Conservation (phyloP, 2,888 invertebrate species). For the Geophilus truncorum region DNA sequence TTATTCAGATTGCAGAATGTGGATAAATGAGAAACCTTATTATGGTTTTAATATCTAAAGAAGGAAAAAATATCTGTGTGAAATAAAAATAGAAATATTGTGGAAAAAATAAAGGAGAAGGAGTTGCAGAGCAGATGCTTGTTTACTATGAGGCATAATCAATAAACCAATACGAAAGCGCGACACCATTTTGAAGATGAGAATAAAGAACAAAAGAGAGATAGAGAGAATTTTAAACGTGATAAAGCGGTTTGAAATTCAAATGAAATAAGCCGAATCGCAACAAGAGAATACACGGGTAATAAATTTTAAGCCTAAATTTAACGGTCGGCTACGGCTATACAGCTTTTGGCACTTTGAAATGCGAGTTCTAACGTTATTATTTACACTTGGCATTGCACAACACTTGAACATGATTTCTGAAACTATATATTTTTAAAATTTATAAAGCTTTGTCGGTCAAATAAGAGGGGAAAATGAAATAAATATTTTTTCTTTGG, state of each 20-base stretch:
- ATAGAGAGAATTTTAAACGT: not conserved
- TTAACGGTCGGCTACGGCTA: not conserved
- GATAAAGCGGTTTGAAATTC: not conserved
- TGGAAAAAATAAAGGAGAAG: not conserved
- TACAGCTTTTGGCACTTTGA: not conserved
- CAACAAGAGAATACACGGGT: not conserved
- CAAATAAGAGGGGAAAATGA: not conserved
- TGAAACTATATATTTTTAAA: not conserved
- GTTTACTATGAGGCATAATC: slow-evolving; percentile 17
- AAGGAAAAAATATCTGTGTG: not conserved
- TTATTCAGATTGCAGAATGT: not conserved
- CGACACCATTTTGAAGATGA: slow-evolving; percentile 15
- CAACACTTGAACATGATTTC: not conserved
- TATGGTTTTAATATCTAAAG: not conserved
- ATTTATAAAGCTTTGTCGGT: not conserved
- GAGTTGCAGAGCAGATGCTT: slow-evolving; percentile 3
- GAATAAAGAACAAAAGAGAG: not conserved
- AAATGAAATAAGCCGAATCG: not conserved
- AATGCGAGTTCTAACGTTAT: not conserved
- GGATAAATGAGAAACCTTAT: not conserved
- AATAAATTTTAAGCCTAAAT: not conserved
- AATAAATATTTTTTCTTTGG: not conserved
- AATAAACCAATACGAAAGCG: slow-evolving; percentile 20
- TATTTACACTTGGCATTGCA: not conserved
- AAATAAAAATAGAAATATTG: not conserved